A percentile compares a stretch with the other conserved stretches of the same genome.
These are phyloP conservation scores for Rhinolophus sinicus DNA, from an alignment of 2,113 vertebrate genomes.

Conservation along the genomic window DNA sequence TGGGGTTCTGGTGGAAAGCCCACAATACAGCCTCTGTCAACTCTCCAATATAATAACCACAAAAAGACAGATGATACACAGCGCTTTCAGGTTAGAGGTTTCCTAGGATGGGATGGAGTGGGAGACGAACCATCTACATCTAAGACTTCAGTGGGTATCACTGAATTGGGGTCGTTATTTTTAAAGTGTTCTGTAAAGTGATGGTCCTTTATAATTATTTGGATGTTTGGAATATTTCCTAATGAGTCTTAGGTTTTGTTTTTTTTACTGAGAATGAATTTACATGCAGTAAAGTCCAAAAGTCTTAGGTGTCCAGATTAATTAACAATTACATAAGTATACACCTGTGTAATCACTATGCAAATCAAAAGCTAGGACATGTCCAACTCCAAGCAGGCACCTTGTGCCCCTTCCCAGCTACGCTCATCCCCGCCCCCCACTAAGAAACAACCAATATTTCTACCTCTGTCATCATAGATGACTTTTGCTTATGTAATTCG, in stretches of 20 bases:
- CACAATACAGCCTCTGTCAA: background rate
- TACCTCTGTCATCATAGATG: background rate
- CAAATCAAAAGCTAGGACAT: background rate
- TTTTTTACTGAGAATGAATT: background rate
- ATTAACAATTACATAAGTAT: background rate
- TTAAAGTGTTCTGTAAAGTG: background rate
- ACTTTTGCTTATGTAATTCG: background rate
- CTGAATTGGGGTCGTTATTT: background rate
- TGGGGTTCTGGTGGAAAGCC: background rate
- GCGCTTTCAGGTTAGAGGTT: no score
- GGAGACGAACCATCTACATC: background rate
- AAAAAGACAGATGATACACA: no score
- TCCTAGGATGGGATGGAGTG: no score
- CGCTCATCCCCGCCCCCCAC: no score
- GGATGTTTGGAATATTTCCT: background rate
- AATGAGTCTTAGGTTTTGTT: background rate
- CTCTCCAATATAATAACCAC: no score
- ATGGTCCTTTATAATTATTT: background rate
- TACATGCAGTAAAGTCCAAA: background rate
- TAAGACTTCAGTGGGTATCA: background rate
- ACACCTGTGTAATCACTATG: no score
- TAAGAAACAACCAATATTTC: background rate
- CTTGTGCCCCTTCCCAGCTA: background rate
- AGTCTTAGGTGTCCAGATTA: background rate
- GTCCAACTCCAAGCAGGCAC: background rate